Base-by-base conservation (phyloP, 1,140 invertebrate species). In the Octopus bimaculoides region DNA sequence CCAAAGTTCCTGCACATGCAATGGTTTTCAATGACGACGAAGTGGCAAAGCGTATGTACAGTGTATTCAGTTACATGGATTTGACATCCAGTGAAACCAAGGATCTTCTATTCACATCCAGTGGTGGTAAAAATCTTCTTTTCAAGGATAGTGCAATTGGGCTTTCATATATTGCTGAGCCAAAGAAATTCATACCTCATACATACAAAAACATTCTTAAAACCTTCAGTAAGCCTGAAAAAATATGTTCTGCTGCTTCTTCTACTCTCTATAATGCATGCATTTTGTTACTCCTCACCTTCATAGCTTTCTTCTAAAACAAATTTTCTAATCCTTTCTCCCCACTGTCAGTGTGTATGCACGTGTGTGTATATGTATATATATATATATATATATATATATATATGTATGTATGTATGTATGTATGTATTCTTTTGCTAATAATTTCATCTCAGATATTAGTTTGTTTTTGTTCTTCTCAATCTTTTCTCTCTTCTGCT, bases 1-100 rank as follows among this genome's bases (percentile, higher is more conserved):
- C 96, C 20, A 94, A 94, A 88, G 95, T 97, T 0, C 94, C 96
- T 71, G 93, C 96, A 0, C 97, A 97, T 84, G 96, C 96, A 0
- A 92, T 98, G 26, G 95, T 98, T n/a, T 95, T 96, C 0, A 91
- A 95, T 74, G 93, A 95, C 7, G 93, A 93, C 83, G 97, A 97
- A 86, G 92, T 78, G 14, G 14, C 14, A n/a, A 6, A 71, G 73
- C 4, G 74, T 79, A 12, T 54, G 77, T 71, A 69, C 56, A 52
- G 78, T 81, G 69, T 82, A 81, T 55, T 81, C 75, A 77, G 73
- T 74, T 54, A 79, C 84, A 17, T 73, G 84, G 8, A 80, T 79
- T 61, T 75, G 77, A 53, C 80, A 54, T 9, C 54, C 54, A 74
- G 75, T 54, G 12, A 14, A 17, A 77, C 83, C 71, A 71, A 82